Evolutionary conservation across 2,797 vertebrate species (phyloP).

Genomic region (Lepilemur septentrionalis): DNA sequence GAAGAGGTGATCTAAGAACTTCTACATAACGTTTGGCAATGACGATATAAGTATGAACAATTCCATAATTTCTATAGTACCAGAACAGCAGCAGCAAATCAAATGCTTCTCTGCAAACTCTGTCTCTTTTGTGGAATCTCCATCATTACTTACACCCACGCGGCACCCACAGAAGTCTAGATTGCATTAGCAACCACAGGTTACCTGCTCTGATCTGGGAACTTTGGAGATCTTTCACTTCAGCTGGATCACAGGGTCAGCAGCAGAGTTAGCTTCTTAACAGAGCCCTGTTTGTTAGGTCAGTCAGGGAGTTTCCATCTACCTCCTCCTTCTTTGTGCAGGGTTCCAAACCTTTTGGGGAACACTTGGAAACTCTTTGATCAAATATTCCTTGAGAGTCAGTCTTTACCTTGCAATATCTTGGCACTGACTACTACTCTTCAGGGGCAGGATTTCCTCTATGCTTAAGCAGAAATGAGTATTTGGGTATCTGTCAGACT

Average conservation of each 20-base stretch:
- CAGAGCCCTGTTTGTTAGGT: neutral
- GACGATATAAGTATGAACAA: neutral
- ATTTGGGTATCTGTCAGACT: neutral
- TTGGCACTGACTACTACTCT: neutral
- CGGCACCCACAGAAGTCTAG: neutral
- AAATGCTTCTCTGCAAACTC: neutral
- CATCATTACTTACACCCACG: accelerated
- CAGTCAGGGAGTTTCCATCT: neutral
- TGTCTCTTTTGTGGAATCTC: neutral
- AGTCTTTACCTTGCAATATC: neutral
- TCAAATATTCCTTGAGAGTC: neutral
- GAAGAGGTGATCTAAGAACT: neutral
- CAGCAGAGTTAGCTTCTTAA: neutral
- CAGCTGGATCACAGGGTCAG: neutral
- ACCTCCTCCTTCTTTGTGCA: neutral
- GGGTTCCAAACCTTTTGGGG: neutral
- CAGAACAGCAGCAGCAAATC: neutral
- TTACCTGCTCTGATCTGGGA: neutral
- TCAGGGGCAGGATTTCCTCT: neutral
- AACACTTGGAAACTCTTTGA: neutral
- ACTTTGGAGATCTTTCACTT: neutral
- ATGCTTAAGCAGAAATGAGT: neutral
- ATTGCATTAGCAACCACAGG: neutral
- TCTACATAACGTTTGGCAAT: neutral
- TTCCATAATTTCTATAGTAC: neutral